Conservation (phyloP, 2,113 vertebrate species). For the Grammomys dolichurus region DNA sequence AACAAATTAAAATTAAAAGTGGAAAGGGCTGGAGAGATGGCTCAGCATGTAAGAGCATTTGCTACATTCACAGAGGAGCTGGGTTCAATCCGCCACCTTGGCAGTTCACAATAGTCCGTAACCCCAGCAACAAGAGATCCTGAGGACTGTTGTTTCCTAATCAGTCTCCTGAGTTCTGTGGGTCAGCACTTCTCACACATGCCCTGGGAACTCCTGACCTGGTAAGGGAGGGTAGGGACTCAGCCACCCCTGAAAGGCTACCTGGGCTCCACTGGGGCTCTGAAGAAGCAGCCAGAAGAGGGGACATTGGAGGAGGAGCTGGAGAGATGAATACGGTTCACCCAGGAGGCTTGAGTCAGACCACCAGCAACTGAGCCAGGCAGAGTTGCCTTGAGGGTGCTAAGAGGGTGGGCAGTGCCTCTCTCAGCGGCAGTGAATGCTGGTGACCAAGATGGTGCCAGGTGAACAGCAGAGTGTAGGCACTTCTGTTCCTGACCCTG, state of each 20-base stretch:
- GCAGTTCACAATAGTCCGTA: too few species aligned
- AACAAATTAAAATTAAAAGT: not conserved
- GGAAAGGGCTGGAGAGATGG: too few species aligned
- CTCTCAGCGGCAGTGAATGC: too few species aligned
- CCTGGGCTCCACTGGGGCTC: too few species aligned
- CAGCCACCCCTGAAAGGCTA: not conserved
- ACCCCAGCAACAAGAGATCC: too few species aligned
- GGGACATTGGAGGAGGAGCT: constrained; percentile 37
- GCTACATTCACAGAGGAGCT: not conserved
- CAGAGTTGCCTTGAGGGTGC: not conserved
- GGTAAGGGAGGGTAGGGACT: fast-evolving
- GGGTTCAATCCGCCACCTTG: not conserved
- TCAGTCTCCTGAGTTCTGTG: not conserved
- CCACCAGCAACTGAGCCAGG: not conserved
- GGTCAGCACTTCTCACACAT: not conserved
- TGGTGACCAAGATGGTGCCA: not conserved
- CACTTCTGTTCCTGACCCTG: not conserved
- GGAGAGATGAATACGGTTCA: constrained; percentile 34
- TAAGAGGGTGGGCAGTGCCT: too few species aligned
- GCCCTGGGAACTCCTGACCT: not conserved
- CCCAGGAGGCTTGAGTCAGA: not conserved
- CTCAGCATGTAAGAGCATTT: not conserved
- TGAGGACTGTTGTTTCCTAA: not conserved
- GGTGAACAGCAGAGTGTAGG: not conserved
- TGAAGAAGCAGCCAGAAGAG: not conserved